Conservation (phyloP, 2,113 vertebrate genomes). For the Xenus cinereus region DNA sequence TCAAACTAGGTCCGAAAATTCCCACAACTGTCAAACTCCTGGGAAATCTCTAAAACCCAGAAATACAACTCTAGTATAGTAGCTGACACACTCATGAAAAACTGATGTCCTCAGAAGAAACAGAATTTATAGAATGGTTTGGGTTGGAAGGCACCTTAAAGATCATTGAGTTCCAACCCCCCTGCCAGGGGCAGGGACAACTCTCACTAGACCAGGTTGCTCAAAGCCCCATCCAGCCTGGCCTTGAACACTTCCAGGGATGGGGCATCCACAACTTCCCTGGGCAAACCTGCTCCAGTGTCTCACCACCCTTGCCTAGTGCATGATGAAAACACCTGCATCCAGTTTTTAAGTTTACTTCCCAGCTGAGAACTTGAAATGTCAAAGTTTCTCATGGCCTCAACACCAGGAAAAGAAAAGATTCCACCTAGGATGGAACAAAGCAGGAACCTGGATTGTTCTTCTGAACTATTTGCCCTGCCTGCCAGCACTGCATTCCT, state of each 20-base stretch:
- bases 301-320: not conserved
- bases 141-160: too few relatives aligned
- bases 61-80: not conserved
- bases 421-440: not conserved
- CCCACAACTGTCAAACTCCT: not conserved
- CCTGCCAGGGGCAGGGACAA: too few relatives aligned
- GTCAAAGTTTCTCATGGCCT: not conserved
- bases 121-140: too few relatives aligned
- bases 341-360: not conserved
- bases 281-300: too few relatives aligned
- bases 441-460: not conserved
- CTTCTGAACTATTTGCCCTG: not conserved
- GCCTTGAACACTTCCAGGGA: too few relatives aligned
- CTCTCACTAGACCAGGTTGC: too few relatives aligned
- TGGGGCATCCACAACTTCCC: too few relatives aligned
- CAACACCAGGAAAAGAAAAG: not conserved
- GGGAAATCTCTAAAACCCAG: not conserved
- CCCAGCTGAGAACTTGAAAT: not conserved
- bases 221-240: too few relatives aligned
- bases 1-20: not conserved
- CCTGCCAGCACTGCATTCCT: not conserved
- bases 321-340: not conserved
- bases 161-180: too few relatives aligned
- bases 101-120: not conserved
- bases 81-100: not conserved